A percentile compares a stretch with the other conserved stretches of the same genome.
phyloP scores from a whole-genome alignment of 2,797 vertebrate species.

The Lateolabrax maculatus region DNA sequence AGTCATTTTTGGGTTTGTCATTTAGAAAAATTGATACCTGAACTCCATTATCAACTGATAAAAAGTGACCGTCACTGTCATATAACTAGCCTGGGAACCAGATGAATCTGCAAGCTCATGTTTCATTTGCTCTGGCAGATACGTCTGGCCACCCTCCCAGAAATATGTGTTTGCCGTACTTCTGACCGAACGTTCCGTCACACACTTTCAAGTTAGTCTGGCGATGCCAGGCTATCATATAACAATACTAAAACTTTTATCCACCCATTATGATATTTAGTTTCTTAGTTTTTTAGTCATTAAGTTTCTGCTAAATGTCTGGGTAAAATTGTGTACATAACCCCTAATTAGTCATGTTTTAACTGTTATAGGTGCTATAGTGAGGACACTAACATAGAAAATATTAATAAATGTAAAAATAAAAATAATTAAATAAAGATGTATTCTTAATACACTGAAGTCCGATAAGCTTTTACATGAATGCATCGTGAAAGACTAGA shows the following conservation, averaged over 20 bases:
- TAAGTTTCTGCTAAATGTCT: no score
- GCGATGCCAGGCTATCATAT: no score
- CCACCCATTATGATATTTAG: no score
- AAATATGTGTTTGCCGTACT: no score
- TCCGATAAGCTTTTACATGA: neutral
- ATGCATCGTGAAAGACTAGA: neutral
- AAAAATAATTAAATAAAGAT: neutral
- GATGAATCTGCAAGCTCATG: no score
- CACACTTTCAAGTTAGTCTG: no score
- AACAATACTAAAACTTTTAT: no score
- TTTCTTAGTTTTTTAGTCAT: no score
- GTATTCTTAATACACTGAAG: no score
- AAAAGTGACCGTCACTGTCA: neutral
- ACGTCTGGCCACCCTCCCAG: no score
- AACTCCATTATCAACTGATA: neutral
- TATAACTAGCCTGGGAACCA: neutral
- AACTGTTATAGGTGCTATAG: neutral
- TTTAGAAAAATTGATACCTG: neutral
- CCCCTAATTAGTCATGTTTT: neutral
- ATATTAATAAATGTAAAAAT: neutral
- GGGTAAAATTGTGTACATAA: neutral
- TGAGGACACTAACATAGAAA: neutral
- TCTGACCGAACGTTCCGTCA: no score
- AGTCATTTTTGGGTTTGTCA: neutral
- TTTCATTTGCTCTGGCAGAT: no score